These are phyloP conservation scores for Gadus macrocephalus DNA, from an alignment of 2,113 vertebrate genomes.

Conservation along the genomic window DNA sequence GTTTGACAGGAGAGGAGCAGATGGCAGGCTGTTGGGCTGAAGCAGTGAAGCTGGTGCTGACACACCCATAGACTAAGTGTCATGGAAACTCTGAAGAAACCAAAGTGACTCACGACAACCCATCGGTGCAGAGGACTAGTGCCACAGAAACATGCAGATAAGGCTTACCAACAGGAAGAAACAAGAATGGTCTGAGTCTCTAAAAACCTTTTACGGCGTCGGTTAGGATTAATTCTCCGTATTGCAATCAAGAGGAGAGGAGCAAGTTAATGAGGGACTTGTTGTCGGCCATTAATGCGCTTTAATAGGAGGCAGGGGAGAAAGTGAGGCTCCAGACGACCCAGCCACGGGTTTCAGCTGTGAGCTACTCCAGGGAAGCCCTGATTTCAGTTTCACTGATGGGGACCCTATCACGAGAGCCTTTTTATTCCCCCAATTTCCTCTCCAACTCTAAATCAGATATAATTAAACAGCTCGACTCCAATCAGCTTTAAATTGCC, in stretches of 20 bases:
- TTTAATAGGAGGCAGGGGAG: constrained; percentile 37
- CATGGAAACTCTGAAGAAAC: constrained; percentile 46
- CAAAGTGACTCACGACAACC: constrained; percentile 32
- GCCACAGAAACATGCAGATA: constrained; percentile 1
- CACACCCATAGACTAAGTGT: constrained; percentile 51
- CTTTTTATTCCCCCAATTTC: constrained; percentile 10
- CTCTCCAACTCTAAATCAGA: constrained; percentile 7
- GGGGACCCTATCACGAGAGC: constrained; percentile 32
- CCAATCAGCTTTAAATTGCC: neutral
- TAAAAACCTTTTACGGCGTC: constrained; percentile 33
- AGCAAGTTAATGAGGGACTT: constrained; percentile 51
- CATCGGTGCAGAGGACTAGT: constrained; percentile 26
- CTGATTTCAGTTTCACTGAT: constrained; percentile 56
- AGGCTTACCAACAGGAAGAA: constrained; percentile 9
- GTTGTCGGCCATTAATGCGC: constrained; percentile 41
- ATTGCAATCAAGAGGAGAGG: constrained; percentile 44
- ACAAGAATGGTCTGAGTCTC: neutral
- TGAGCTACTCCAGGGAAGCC: constrained; percentile 62
- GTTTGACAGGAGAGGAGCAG: constrained; percentile 53
- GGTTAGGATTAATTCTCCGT: constrained; percentile 22
- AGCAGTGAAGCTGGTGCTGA: constrained; percentile 51
- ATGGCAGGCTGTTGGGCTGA: constrained; percentile 57
- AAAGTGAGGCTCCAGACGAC: constrained; percentile 53
- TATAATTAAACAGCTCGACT: constrained; percentile 7
- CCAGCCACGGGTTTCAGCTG: constrained; percentile 52